Base-by-base conservation (phyloP, 1,140 invertebrate genomes). In the Trichoplusia ni region DNA sequence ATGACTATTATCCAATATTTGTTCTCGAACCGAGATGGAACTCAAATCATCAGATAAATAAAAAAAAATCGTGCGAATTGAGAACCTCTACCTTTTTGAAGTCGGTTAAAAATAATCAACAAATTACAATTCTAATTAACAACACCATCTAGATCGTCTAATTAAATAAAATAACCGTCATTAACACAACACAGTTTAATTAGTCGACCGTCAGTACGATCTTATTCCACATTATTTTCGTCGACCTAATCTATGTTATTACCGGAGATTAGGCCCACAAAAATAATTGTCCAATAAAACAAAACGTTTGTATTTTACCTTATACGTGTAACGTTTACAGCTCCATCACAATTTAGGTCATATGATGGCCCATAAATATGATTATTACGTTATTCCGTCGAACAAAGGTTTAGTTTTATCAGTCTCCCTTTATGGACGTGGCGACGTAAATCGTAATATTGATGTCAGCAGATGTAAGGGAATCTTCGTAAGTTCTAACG, bases 401-500 rank as follows among this genome's bases (percentile, higher is more conserved):
- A 59, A 61, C 47, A 67, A 53, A 58, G 58, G 23, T 47, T 65
- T 59, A 69, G n/a, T n/a, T n/a, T n/a, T 69, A 54, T 53, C 23
- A 53, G 19, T 18, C 27, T 33, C 29, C n/a, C 18, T 51, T 38
- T 62, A 59, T 46, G 53, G 56, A 27, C 29, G 54, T 33, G 21
- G 62, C 53, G 47, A 72, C 59, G 19, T n/a, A n/a, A n/a, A n/a
- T n/a, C n/a, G n/a, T 56, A 56, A 56, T 56, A 65, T 69, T 63
- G 64, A 73, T 63, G 64, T 69, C 66, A 66, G 67, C 67, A 65
- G 65, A 69, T 67, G 69, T 67, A 67, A 69, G 64, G 51, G 61
- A 75, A 65, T 54, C 56, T 56, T 27, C 38, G 67, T 51, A 64
- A 63, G 64, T 66, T 64, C 51, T 77, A 71, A 78, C 70, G 69